Conservation (phyloP, 2,113 vertebrate species). For the Ceyx cyanopectus region DNA sequence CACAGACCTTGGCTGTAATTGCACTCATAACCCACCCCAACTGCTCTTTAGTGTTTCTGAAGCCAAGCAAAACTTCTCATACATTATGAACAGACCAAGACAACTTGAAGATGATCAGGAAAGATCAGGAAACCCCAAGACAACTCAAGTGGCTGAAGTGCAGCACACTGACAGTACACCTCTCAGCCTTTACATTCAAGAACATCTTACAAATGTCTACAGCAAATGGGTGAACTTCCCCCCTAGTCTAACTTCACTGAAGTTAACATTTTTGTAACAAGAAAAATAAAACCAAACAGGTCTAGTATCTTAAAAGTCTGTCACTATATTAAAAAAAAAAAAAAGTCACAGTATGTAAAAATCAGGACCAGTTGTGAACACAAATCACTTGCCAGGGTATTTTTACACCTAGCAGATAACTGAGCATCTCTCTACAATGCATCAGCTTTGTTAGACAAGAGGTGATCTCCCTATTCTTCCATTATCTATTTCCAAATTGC, state of each 20-base stretch:
- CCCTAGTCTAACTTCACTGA: slow-evolving; percentile 65
- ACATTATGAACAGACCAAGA: neutral
- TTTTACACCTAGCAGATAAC: neutral
- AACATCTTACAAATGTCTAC: slow-evolving; percentile 50
- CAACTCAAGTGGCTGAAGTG: slow-evolving; percentile 25
- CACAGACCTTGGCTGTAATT: neutral
- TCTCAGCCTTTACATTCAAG: slow-evolving; percentile 66
- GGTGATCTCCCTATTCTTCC: neutral
- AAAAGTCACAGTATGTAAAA: slow-evolving; percentile 43
- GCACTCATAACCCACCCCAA: neutral
- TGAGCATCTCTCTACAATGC: neutral
- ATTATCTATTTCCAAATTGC: neutral
- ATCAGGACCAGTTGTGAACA: neutral
- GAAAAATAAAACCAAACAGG: neutral
- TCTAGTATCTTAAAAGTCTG: slow-evolving; percentile 17
- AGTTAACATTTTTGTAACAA: slow-evolving; percentile 54
- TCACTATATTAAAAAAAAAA: slow-evolving; percentile 44
- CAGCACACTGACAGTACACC: neutral
- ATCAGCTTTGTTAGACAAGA: neutral
- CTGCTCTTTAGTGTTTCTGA: neutral
- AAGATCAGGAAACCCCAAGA: neutral
- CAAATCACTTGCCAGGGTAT: neutral
- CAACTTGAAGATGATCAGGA: slow-evolving; percentile 11
- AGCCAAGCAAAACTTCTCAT: slow-evolving; percentile 46
- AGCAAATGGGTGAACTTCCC: slow-evolving; percentile 8